A percentile compares a stretch with the other conserved stretches of the same genome.
phyloP scores from a whole-genome alignment of 1,140 invertebrate genomes.

The Trachymyrmex septentrionalis region DNA sequence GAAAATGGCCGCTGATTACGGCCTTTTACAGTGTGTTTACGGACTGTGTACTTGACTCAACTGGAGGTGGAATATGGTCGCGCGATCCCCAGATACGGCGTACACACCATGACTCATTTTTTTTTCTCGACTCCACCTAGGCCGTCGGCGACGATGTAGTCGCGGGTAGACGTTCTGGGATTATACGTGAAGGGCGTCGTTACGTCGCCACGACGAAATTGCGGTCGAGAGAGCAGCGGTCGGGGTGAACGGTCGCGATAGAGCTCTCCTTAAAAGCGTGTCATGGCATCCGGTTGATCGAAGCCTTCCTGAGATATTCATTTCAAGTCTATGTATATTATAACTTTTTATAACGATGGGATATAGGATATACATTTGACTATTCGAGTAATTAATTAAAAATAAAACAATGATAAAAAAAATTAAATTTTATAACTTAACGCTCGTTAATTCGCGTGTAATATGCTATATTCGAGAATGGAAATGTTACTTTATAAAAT shows the following conservation, averaged over 20 bases:
- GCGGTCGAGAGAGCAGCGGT: constrained; percentile 53
- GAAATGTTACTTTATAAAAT: no score
- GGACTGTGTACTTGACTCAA: constrained; percentile 2
- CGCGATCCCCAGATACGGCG: constrained; percentile 18
- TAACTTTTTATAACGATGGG: constrained; percentile 14
- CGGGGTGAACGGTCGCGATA: constrained; percentile 60
- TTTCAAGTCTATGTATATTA: constrained; percentile 20
- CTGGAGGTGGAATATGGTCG: constrained; percentile 2
- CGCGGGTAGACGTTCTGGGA: background rate
- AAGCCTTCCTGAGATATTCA: constrained; percentile 49
- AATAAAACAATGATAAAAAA: background rate
- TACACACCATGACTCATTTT: background rate
- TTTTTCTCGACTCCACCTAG: constrained; percentile 15
- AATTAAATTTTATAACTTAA: background rate
- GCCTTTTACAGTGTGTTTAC: constrained; percentile 55
- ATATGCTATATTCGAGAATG: background rate
- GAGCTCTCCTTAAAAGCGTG: constrained; percentile 53
- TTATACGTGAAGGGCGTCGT: constrained; percentile 36
- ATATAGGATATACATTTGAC: background rate
- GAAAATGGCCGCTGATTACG: constrained; percentile 43
- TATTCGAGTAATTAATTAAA: background rate
- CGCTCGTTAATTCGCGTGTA: background rate
- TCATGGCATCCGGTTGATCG: constrained; percentile 45
- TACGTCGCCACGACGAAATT: constrained; percentile 57
- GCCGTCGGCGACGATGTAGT: constrained; percentile 12